Evolutionary conservation across 2,888 invertebrate species (phyloP).

Genomic region (Matsumyia berberina): DNA sequence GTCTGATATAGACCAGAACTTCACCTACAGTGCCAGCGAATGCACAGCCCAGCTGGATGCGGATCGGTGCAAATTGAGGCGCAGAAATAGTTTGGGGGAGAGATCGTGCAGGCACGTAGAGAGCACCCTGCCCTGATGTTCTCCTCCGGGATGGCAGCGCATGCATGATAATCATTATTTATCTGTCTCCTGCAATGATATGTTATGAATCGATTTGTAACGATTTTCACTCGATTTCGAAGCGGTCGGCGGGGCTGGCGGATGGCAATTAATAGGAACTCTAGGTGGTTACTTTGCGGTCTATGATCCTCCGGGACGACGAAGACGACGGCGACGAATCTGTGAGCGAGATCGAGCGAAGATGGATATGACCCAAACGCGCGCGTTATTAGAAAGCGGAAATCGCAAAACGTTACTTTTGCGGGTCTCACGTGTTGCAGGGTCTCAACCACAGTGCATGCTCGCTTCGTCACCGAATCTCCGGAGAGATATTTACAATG

Average conservation of each 20-base stretch:
- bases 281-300: constrained; percentile 19
- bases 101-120: constrained; percentile 66
- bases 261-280: constrained; percentile 72
- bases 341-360: constrained; percentile 48
- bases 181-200: constrained; percentile 75
- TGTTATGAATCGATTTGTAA: constrained; percentile 75
- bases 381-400: constrained; percentile 72
- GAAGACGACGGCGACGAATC: constrained; percentile 50
- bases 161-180: constrained; percentile 73
- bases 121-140: no score
- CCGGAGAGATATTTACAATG: constrained; percentile 59
- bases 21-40: constrained; percentile 33
- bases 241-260: constrained; percentile 29
- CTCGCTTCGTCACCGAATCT: background rate
- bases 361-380: constrained; percentile 70
- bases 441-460: constrained; percentile 39
- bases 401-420: constrained; percentile 60
- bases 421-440: constrained; percentile 53
- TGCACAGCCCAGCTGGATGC: constrained; percentile 49
- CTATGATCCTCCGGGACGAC: constrained; percentile 35
- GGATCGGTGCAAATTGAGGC: constrained; percentile 38
- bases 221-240: constrained; percentile 69
- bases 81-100: constrained; percentile 44
- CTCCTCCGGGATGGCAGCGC: constrained; percentile 53
- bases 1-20: constrained; percentile 70